Conservation (phyloP, 2,113 vertebrate genomes). For the Merops nubicus region DNA sequence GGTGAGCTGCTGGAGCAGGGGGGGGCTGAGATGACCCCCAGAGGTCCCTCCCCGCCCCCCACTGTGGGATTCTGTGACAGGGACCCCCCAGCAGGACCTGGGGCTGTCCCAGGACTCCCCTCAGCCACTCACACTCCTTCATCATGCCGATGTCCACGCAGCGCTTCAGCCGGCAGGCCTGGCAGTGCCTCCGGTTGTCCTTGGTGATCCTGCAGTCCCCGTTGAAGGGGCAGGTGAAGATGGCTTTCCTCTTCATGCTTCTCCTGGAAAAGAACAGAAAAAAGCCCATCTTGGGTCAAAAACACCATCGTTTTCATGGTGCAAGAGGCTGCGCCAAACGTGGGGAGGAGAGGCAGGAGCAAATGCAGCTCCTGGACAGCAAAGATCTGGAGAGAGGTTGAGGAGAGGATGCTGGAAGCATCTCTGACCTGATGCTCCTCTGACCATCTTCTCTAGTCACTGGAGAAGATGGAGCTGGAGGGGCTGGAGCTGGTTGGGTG, state of each 20-base stretch:
- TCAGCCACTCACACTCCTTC: constrained; percentile 93
- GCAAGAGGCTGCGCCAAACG: not conserved
- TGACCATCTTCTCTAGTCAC: not conserved
- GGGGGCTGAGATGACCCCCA: too few species aligned
- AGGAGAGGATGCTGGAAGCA: not conserved
- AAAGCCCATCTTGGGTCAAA: not conserved
- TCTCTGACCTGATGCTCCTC: not conserved
- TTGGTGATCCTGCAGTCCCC: constrained; percentile 95
- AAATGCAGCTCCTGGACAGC: not conserved
- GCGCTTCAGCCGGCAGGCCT: constrained; percentile 94
- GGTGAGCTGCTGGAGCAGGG: not conserved
- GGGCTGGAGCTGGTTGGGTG: not conserved
- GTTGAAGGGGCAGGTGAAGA: constrained; percentile 93
- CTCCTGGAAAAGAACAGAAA: constrained; percentile 73
- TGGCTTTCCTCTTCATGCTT: constrained; percentile 96
- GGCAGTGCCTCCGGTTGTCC: constrained; percentile 97
- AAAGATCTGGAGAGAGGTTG: not conserved
- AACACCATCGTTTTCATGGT: fast-evolving
- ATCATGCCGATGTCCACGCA: constrained; percentile 98
- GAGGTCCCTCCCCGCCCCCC: not conserved
- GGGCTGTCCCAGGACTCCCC: not conserved
- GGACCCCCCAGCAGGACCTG: fast-evolving
- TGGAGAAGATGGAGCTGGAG: fast-evolving
- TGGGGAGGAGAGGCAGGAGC: fast-evolving
- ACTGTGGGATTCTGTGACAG: too few species aligned